Percentiles rank a stretch among this genome's conserved stretches.
These are phyloP conservation scores for Sylvilagus bachmani DNA, from an alignment of 2,113 vertebrate species.

Conservation along the genomic window DNA sequence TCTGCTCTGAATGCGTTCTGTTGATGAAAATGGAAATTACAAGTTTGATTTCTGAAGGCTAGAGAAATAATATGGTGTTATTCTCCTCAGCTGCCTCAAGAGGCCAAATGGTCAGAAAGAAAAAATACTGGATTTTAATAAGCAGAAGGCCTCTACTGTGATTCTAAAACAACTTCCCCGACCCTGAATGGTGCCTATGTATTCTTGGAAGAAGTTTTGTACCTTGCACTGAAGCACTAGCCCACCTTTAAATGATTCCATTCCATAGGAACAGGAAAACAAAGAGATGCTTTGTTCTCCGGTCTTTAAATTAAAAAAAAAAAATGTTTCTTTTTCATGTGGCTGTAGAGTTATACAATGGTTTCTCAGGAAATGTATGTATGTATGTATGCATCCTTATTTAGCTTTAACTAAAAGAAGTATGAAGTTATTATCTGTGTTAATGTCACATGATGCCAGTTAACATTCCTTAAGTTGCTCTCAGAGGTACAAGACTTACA, in stretches of 20 bases:
- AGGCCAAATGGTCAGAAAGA: conserved; percentile 24
- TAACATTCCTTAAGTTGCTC: neutral
- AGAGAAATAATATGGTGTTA: conserved; percentile 24
- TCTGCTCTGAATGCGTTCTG: neutral
- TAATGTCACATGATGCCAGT: neutral
- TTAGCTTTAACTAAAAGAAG: neutral
- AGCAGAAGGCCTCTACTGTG: neutral
- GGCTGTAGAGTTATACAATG: neutral
- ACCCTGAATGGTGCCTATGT: neutral
- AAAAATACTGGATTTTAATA: conserved; percentile 50
- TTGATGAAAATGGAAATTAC: conserved; percentile 9
- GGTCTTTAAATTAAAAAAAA: neutral
- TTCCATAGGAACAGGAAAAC: conserved; percentile 20
- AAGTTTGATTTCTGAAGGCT: conserved; percentile 5
- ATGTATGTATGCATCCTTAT: neutral
- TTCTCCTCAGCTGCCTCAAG: conserved; percentile 12
- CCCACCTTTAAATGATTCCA: conserved; percentile 41
- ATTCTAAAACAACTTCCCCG: neutral
- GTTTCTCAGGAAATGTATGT: neutral
- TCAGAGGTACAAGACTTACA: neutral
- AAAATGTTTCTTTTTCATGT: neutral
- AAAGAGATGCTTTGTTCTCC: conserved; percentile 45
- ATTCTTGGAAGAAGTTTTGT: neutral
- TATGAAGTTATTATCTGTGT: neutral
- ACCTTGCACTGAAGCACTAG: neutral